Evolutionary conservation across 2,888 invertebrate genomes (phyloP).

Genomic region (Antheraea assamensis): DNA sequence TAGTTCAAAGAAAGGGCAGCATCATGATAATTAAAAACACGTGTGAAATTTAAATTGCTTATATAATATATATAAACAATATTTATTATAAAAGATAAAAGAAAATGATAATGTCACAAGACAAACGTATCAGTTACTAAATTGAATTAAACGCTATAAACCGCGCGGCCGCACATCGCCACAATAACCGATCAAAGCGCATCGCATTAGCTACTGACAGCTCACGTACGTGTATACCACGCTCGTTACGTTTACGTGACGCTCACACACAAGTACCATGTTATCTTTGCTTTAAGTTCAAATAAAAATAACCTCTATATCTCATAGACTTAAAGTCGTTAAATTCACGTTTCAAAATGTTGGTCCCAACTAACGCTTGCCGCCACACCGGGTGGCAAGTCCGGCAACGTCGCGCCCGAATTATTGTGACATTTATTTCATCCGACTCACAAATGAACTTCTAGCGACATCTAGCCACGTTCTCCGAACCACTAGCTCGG

Average conservation of each 20-base stretch:
- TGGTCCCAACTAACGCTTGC: constrained; percentile 67
- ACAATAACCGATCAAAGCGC: constrained; percentile 79
- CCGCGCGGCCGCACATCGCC: constrained; percentile 70
- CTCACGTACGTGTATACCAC: constrained; percentile 73
- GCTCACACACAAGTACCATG: constrained; percentile 68
- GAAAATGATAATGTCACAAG: constrained; percentile 60
- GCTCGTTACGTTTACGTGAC: constrained; percentile 79
- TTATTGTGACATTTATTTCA: constrained; percentile 77
- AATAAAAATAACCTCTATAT: constrained; percentile 52
- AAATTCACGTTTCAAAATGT: constrained; percentile 51
- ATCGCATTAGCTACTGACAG: constrained; percentile 81
- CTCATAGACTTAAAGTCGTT: constrained; percentile 41
- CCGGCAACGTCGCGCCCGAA: constrained; percentile 81
- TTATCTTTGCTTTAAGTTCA: constrained; percentile 46
- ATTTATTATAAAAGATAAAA: constrained; percentile 24
- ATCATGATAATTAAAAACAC: neutral
- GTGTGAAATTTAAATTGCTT: neutral
- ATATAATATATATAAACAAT: neutral
- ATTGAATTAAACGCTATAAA: constrained; percentile 80
- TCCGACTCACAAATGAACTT: constrained; percentile 56
- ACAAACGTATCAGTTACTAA: constrained; percentile 80
- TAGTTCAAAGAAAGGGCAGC: neutral
- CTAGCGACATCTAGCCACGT: constrained; percentile 73
- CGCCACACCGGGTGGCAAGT: constrained; percentile 75
- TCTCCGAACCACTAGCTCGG: constrained; percentile 60